Base-by-base conservation (phyloP, 2,113 vertebrate genomes). In the Prinia subflava region DNA sequence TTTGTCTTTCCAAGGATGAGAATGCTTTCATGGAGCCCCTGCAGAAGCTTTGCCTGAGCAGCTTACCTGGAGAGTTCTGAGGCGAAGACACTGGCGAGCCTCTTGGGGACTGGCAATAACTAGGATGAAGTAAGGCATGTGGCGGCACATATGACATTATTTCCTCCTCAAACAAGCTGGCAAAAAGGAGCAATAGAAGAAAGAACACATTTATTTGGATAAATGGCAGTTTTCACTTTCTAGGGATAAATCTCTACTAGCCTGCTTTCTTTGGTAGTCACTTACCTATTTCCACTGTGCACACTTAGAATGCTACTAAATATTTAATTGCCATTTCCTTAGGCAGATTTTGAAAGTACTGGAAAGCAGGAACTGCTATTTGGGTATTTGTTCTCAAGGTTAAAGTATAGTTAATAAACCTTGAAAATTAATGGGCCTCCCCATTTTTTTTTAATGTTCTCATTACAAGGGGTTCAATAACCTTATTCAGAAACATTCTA, bases 111-210 rank as follows among this genome's bases (percentile, higher is more conserved):
- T 99, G 98, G 97, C 98, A 98, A 97, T 99, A 99, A 96, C 98
- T 99, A 49, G 99, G 98, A 96, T 99, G 98, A 83, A 99, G 98
- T 98, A 99, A 98, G 92, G 98, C 98, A 95, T 99, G 99, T 96
- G 99, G 98, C 7, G 99, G 99, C 90, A 99, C 98, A 13, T 99
- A 99, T 4, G 99, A 99, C 99, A 99, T 99, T 97, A 99, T 99
- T 95, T 99, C 99, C 97, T 99, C 99, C 97, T 99, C 99, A 97
- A 99, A 99, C 90, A 99, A 98, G 96, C 99, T 99, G 98, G 64
- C 68, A 83, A 82, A 95, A 84, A 95, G 80, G 41, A 84, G 18
- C 11, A 59, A 70, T 10, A 76, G 46, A 60, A 67, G 39, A 94
- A 83, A 87, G 9, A 95, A 86, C 30, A 28, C 0, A 1, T 33